These are phyloP conservation scores for Bibio marci DNA, from an alignment of 2,888 invertebrate genomes.

Conservation along the genomic window DNA sequence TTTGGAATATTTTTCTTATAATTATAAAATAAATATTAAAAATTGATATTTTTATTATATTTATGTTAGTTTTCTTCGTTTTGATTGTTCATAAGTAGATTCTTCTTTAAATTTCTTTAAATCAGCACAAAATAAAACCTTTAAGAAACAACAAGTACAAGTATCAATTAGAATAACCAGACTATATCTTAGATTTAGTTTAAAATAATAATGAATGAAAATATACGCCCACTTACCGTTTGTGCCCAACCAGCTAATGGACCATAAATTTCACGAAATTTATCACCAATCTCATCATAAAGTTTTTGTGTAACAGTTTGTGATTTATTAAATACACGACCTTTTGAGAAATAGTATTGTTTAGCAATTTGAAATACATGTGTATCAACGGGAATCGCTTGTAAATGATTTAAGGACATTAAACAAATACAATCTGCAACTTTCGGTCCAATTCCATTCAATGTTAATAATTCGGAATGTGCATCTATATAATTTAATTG, in stretches of 20 bases:
- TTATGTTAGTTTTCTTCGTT: no score
- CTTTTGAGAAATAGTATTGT: slow-evolving; percentile 59
- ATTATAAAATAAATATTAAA: no score
- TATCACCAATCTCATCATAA: slow-evolving; percentile 71
- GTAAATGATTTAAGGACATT: slow-evolving; percentile 82
- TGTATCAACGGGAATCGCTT: slow-evolving; percentile 88
- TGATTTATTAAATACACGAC: slow-evolving; percentile 33
- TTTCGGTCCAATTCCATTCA: slow-evolving; percentile 89
- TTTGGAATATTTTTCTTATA: no score
- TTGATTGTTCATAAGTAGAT: neutral
- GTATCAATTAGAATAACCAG: slow-evolving; percentile 1
- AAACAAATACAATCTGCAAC: slow-evolving; percentile 96
- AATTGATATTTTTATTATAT: no score
- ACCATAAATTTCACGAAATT: slow-evolving; percentile 68
- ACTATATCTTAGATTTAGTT: neutral
- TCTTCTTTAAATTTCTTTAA: slow-evolving; percentile 47
- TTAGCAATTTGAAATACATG: slow-evolving; percentile 88
- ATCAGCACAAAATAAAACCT: slow-evolving; percentile 70
- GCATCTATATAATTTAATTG: slow-evolving; percentile 53
- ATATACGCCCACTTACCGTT: slow-evolving; percentile 42
- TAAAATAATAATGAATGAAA: neutral
- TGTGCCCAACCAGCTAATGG: slow-evolving; percentile 90
- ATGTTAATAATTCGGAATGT: slow-evolving; percentile 49
- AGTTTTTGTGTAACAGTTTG: slow-evolving; percentile 68
- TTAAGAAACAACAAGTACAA: slow-evolving; percentile 21